Percentiles rank a stretch among this genome's conserved stretches.
These are phyloP conservation scores for Sthenelais limicola DNA, from an alignment of 2,888 invertebrate genomes.

Conservation along the genomic window DNA sequence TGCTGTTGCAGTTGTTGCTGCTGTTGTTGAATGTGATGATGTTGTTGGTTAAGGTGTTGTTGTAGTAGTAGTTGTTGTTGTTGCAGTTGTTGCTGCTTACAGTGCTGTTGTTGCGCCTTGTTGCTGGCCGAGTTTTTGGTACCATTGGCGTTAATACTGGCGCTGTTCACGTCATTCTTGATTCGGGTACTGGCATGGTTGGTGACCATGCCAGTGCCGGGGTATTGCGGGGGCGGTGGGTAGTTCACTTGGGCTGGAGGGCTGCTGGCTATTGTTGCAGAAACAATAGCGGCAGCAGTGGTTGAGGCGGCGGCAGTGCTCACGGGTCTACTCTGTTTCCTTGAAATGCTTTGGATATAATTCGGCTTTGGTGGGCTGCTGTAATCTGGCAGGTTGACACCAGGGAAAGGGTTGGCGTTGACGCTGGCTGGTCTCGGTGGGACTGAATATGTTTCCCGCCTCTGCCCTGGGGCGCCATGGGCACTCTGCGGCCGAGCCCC, in stretches of 20 bases:
- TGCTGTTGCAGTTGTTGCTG: neutral
- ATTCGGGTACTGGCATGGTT: neutral
- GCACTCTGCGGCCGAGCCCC: conserved; percentile 15
- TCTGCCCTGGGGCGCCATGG: conserved; percentile 8
- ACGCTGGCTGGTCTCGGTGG: conserved; percentile 23
- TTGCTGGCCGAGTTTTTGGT: neutral
- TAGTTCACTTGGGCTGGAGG: neutral
- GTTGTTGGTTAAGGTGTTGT: neutral
- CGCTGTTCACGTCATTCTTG: neutral
- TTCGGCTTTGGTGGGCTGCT: neutral
- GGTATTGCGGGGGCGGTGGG: conserved; percentile 32
- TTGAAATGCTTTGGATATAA: neutral
- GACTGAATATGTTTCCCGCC: neutral
- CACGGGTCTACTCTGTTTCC: conserved; percentile 20
- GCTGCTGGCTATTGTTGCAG: neutral
- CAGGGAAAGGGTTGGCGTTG: conserved; percentile 22
- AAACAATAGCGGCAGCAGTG: neutral
- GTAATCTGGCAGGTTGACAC: neutral
- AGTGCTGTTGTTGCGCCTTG: too few species aligned
- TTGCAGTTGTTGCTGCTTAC: too few species aligned
- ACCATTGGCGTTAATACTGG: conserved; percentile 11
- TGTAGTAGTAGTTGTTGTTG: neutral
- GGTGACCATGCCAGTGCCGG: conserved; percentile 5
- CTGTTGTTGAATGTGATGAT: neutral
- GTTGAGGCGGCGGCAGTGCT: neutral